A percentile compares a stretch with the other conserved stretches of the same genome.
These are phyloP conservation scores for Amblyraja radiata DNA, from an alignment of 2,797 vertebrate genomes.

Conservation along the genomic window DNA sequence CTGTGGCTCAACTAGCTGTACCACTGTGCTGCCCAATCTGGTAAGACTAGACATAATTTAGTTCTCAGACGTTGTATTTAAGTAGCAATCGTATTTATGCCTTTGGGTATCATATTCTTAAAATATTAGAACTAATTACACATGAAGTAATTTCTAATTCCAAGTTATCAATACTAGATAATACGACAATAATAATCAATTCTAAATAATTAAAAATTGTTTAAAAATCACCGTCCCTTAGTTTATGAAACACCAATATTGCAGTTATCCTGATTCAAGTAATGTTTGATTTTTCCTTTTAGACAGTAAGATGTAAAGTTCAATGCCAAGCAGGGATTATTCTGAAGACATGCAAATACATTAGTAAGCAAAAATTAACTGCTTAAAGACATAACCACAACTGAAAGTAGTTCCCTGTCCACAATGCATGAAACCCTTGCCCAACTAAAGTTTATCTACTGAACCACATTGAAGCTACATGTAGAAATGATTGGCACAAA, in stretches of 20 bases:
- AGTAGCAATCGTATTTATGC: neutral
- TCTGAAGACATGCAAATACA: neutral
- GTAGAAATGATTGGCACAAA: neutral
- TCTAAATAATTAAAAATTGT: neutral
- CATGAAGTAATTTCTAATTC: neutral
- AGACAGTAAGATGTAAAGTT: neutral
- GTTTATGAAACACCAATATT: neutral
- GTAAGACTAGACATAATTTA: neutral
- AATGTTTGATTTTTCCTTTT: neutral
- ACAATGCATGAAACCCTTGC: neutral
- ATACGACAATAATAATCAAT: neutral
- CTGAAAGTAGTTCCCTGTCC: neutral
- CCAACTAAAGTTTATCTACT: neutral
- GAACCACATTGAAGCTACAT: no score
- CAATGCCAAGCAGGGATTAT: neutral
- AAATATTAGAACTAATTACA: conserved; percentile 2
- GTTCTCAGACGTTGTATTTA: neutral
- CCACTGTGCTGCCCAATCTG: no score
- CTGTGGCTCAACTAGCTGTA: no score
- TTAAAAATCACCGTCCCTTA: neutral
- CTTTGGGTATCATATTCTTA: neutral
- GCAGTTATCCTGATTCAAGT: neutral
- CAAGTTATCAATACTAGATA: no score
- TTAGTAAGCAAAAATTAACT: neutral
- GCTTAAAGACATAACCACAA: neutral